Percentiles rank a stretch among this genome's conserved stretches.
These are phyloP conservation scores for Daboia siamensis DNA, from an alignment of 2,113 vertebrate genomes.

Conservation along the genomic window DNA sequence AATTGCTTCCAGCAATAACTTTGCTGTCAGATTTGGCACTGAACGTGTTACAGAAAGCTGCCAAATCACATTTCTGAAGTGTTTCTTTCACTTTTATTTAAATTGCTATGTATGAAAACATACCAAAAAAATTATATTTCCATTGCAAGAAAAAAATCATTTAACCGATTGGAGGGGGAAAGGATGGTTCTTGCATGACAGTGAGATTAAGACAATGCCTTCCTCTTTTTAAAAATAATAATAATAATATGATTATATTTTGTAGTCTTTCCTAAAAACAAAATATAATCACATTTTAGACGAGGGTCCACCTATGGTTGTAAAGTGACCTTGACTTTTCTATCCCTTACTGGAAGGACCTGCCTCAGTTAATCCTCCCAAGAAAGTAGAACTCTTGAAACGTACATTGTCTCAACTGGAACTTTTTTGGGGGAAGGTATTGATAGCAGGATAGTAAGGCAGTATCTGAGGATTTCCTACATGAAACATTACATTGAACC, in stretches of 20 bases:
- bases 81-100: neutral
- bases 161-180: neutral
- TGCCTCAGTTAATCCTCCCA: too few species aligned
- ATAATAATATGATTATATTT: neutral
- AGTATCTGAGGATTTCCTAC: too few species aligned
- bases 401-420: too few species aligned
- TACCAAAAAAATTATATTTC: neutral
- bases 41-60: slow-evolving; percentile 5
- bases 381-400: too few species aligned
- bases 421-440: too few species aligned
- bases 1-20: neutral
- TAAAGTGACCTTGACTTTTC: too few species aligned
- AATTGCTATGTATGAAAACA: slow-evolving; percentile 2
- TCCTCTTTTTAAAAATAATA: neutral
- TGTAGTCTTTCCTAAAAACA: neutral
- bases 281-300: too few species aligned
- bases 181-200: slow-evolving; percentile 1
- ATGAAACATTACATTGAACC: too few species aligned
- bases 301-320: too few species aligned
- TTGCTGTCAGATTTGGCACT: neutral
- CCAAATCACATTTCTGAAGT: slow-evolving; percentile 10
- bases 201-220: neutral
- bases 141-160: slow-evolving; percentile 12
- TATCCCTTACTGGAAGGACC: too few species aligned
- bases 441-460: too few species aligned